Percentiles rank a stretch among this genome's conserved stretches.
Conservation (phyloP, 2,888 invertebrate species). For the Rhamphomyia laevipes region DNA sequence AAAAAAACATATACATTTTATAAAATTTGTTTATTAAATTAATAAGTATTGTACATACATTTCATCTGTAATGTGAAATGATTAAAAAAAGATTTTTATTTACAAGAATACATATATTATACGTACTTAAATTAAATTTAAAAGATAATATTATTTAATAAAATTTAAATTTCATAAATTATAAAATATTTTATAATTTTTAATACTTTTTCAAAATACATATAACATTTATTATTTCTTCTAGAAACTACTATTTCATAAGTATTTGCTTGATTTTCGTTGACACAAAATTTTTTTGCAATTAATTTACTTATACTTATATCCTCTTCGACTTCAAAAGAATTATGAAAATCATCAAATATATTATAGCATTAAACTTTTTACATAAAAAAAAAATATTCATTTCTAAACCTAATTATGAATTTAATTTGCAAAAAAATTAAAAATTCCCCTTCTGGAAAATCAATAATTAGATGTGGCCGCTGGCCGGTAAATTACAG, state of each 20-base stretch:
- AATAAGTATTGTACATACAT: too few species aligned
- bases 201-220: not conserved
- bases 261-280: not conserved
- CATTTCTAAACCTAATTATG: not conserved
- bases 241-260: not conserved
- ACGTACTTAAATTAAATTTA: too few species aligned
- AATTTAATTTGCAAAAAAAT: not conserved
- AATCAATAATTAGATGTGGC: not conserved
- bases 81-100: too few species aligned
- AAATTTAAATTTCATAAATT: too few species aligned
- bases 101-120: too few species aligned
- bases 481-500: not conserved
- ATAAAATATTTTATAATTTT: not conserved
- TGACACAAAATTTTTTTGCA: not conserved
- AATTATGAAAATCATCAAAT: slow-evolving; percentile 1
- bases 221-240: not conserved
- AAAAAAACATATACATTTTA: too few species aligned
- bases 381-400: not conserved
- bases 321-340: not conserved
- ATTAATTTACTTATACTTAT: too few species aligned
- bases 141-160: too few species aligned
- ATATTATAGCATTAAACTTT: not conserved
- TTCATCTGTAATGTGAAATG: too few species aligned
- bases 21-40: too few species aligned
- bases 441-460: not conserved